Conservation (phyloP, 2,888 invertebrate genomes). For the Rhorus exstirpatorius region DNA sequence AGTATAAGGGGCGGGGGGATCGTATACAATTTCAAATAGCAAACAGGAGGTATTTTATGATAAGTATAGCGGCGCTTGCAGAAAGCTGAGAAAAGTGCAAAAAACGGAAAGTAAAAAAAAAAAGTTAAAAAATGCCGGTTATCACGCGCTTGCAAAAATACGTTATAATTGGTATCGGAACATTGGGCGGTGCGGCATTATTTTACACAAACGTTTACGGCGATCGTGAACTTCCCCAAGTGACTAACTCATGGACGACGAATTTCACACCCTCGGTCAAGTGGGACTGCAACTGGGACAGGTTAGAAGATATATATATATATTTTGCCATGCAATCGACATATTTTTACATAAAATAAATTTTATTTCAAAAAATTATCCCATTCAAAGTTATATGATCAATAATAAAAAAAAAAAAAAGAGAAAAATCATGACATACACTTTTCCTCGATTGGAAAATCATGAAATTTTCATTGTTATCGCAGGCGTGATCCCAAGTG, state of each 20-base stretch:
- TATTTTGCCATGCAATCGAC: background rate
- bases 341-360: background rate
- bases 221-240: conserved; percentile 86
- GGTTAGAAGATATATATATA: conserved; percentile 87
- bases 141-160: conserved; percentile 88
- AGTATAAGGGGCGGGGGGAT: no score
- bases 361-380: no score
- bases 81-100: background rate
- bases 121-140: conserved; percentile 86
- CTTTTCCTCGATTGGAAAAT: background rate
- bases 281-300: conserved; percentile 97
- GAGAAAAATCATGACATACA: conserved; percentile 24
- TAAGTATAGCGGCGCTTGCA: conserved; percentile 9
- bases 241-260: conserved; percentile 91
- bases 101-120: background rate
- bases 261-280: conserved; percentile 89
- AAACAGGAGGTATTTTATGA: background rate
- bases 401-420: background rate
- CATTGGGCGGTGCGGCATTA: conserved; percentile 89
- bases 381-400: background rate
- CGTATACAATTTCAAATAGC: no score
- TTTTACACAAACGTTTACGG: conserved; percentile 87
- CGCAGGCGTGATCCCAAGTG: conserved; percentile 91
- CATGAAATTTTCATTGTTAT: conserved; percentile 12
- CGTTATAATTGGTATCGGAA: conserved; percentile 88